Conservation (phyloP, 2,888 invertebrate genomes). For the Tubiluchus corallicola region DNA sequence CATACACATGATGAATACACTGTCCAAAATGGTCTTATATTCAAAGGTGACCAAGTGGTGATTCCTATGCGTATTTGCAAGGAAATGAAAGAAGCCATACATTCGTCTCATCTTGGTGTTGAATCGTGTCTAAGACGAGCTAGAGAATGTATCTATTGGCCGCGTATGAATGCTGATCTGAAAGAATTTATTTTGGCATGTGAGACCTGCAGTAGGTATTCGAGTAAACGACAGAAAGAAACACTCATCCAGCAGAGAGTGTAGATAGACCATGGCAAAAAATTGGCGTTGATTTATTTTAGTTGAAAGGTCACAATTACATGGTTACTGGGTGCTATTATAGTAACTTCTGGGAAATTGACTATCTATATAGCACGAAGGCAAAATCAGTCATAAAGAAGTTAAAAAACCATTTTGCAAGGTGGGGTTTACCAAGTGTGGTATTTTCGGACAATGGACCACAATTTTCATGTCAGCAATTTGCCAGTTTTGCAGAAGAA, state of each 20-base stretch:
- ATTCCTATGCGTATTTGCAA: background rate
- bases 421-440: background rate
- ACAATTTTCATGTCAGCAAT: background rate
- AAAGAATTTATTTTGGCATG: background rate
- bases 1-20: background rate
- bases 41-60: background rate
- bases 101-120: background rate
- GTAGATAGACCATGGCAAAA: background rate
- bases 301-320: background rate
- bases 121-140: background rate
- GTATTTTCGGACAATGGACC: background rate
- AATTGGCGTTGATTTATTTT: background rate
- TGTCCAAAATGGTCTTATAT: background rate
- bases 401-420: background rate
- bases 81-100: background rate
- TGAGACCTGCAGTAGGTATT: background rate
- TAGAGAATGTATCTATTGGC: conserved; percentile 1
- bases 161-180: background rate
- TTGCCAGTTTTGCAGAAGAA: background rate
- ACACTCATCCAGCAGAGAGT: background rate
- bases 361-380: background rate
- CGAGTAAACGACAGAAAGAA: conserved; percentile 1
- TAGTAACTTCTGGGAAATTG: conserved; percentile 1
- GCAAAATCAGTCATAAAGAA: background rate
- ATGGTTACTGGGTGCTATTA: background rate